phyloP scores from a whole-genome alignment of 2,113 vertebrate species.

The Phainopepla nitens region DNA sequence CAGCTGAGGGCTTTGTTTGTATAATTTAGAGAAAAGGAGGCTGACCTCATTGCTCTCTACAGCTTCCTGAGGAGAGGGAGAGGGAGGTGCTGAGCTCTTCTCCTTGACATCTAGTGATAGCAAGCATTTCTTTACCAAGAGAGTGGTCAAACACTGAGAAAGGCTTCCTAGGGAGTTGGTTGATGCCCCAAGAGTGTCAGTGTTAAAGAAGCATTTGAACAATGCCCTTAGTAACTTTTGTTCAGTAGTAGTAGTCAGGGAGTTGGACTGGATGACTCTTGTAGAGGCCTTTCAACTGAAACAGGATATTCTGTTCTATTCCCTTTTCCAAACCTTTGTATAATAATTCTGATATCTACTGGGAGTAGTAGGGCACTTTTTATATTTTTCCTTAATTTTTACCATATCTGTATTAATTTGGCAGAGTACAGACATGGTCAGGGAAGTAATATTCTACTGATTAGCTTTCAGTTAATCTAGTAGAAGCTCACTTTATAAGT shows the following conservation, averaged over 20 bases:
- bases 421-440: not conserved
- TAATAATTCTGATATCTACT: not conserved
- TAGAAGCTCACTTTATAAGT: not conserved
- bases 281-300: not conserved
- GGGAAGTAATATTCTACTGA: not conserved
- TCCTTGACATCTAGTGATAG: not conserved
- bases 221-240: not conserved
- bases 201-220: not conserved
- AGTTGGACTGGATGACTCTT: not conserved
- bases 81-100: not conserved
- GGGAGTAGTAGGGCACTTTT: not conserved
- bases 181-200: not conserved
- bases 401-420: not conserved
- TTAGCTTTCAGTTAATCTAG: not conserved
- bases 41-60: not conserved
- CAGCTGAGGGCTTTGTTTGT: not conserved
- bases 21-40: not conserved
- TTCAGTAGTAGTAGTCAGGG: not conserved
- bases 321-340: not conserved
- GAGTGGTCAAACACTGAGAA: not conserved
- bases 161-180: not conserved
- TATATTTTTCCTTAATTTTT: not conserved
- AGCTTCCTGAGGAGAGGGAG: not conserved
- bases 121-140: not conserved
- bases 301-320: not conserved